Evolutionary conservation across 2,888 invertebrate genomes (phyloP), one percentile per base, ranked within the genome.

Genomic region (Rhyacophila evoluta): DNA sequence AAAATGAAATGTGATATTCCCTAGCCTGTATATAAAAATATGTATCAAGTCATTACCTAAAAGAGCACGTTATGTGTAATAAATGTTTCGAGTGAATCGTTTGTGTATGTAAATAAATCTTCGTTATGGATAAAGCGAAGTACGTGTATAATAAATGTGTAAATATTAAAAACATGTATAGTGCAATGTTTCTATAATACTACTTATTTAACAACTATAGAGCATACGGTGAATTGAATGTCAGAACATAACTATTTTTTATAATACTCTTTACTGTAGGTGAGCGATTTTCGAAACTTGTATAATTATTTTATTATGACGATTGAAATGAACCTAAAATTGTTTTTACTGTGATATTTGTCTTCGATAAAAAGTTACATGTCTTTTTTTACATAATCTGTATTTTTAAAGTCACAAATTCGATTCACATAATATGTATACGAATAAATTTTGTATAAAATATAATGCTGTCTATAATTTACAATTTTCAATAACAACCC

Each of bases 1-100:
- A 55, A 55, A 55, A 55, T 70, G 74, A 82, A 80, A 77, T 82
- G 82, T 82, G 82, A 82, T 82, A 82, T 82, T 74, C 71, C 68
- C 71, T 82, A 82, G 75, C 78, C 67, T 82, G 79, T 80, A 81
- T 76, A 81, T 80, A 78, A 78, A 67, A 67, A 37, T 28, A 39
- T 39, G 39, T 39, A 69, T 39, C 37, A 39, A 72, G 72, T 72
- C 72, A 72, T 72, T 72, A 39, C 38, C 25, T 55, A 69, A 15
- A 19, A 55, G 19, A 41, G 41, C 19, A 41, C 41, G 41, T 41
- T 41, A 41, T 41, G 41, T 41, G 41, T 41, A 41, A 55, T 55
- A 55, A n/a, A n/a, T n/a, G n/a, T 55, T 55, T 55, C 19, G 55
- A 55, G 55, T 55, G 55, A 25, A 55, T 55, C 55, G 55, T 19